Base-by-base conservation (phyloP, 2,888 invertebrate genomes). In the Cataglyphis albicans region DNA sequence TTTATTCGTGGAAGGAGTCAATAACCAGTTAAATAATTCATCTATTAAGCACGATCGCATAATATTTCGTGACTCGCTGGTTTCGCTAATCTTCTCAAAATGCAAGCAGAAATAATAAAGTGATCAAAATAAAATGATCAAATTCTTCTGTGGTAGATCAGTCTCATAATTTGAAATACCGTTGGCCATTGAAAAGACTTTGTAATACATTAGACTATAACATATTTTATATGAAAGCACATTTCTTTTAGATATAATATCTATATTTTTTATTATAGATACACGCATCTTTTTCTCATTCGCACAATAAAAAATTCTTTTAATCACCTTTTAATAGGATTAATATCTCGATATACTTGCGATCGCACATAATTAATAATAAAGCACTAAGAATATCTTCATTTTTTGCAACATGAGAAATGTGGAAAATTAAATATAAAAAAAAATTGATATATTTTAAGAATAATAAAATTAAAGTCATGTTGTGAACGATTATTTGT, bases 11-110 rank as follows among this genome's bases (percentile, higher is more conserved):
- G 87, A 86, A 91, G 91, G 91, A 93, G 93, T 92, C 93, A 93
- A 91, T 92, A 93, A 93, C 93, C 93, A 92, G 90, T 92, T 93
- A 93, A 93, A 90, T 92, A 92, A 93, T 93, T 93, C 92, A 84
- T 87, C 86, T 91, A 87, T 90, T 93, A 91, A 90, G 91, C 90
- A 87, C 87, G 88, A 91, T 90, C 90, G 87, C 88, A 87, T 85
- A 90, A 90, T 91, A 89, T 89, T 90, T 89, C 88, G 84, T 87
- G 85, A 91, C 85, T 90, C 86, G 90, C 83, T 87, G 86, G 52
- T 67, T 88, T 67, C 74, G 80, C 65, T 68, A 76, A 18, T 67
- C 82, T 84, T 85, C 78, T 64, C 81, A 73, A 76, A 83, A 83
- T 80, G 64, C 70, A 68, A 65, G 59, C 63, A 63, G 82, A 81